Evolutionary conservation across 2,797 vertebrate genomes (phyloP), one percentile per base, ranked within the genome.

Genomic region (Odontamblyopus lacepedii): DNA sequence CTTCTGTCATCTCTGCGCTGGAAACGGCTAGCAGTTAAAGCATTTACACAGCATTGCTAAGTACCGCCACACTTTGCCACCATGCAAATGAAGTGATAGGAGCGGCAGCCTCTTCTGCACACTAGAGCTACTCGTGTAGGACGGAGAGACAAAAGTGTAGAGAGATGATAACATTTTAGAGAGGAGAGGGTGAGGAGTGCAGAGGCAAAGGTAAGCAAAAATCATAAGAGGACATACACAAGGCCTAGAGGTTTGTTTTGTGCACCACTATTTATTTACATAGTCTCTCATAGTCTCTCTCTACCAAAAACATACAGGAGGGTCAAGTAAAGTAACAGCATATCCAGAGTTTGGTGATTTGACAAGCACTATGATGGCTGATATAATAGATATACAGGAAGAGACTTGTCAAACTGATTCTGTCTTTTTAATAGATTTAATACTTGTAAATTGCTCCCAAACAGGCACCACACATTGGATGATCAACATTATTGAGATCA

Each of bases 71-170:
- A 84, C 75, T 81, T 72, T 65, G 67, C 71, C 72, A 78, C 61
- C 44, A 69, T 69, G 83, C 77, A 90, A 85, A 90, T 84, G 26
- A 87, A 87, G 80, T 80, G 85, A 74, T 74, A 83, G 80, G 75
- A 87, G 84, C 44, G 44, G 74, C 83, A 80, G 76, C 82, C 69
- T 76, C 77, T 84, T 75, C 55, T 67, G 13, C 64, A 75, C 2
- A 55, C 41, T 27, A 59, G 69, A 38, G 64, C 76, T 69, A 77
- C n/a, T 78, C 57, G 73, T n/a, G 67, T 72, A 59, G 84, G 83
- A 48, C 70, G 78, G 76, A 38, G 75, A 83, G 79, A 87, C 68
- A 78, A 78, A 84, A 70, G 51, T 60, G 64, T 48, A 50, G 65
- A 65, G 72, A 81, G 57, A 65, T 64, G 81, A 73, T 63, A 63